Conservation (phyloP, 1,140 invertebrate genomes). For the Drosophila kohkoa region DNA sequence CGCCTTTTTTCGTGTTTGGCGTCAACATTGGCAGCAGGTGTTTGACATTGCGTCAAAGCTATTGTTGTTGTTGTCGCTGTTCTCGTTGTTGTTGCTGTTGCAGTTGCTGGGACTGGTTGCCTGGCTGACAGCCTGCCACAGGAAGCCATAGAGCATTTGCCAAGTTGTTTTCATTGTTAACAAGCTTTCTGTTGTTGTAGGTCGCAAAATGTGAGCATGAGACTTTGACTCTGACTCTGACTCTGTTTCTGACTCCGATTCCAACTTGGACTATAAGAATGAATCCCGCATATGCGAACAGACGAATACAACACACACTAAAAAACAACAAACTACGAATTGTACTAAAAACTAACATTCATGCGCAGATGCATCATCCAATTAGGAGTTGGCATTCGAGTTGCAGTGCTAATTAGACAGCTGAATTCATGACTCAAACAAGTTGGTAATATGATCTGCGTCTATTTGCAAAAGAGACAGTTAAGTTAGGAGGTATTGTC, state of each 20-base stretch:
- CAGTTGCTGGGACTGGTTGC: conserved; percentile 57
- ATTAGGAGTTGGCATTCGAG: conserved; percentile 33
- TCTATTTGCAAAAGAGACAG: neutral
- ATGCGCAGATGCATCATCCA: conserved; percentile 38
- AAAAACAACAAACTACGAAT: neutral
- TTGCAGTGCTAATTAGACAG: conserved; percentile 32
- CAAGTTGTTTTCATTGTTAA: conserved; percentile 82
- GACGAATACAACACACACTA: neutral
- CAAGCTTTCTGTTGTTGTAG: conserved; percentile 79
- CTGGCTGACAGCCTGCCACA: conserved; percentile 80
- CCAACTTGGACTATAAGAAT: conserved; percentile 11
- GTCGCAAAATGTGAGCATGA: conserved; percentile 51
- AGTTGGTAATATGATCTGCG: conserved; percentile 21
- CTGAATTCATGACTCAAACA: conserved; percentile 10
- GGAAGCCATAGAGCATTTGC: conserved; percentile 81
- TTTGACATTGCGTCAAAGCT: conserved; percentile 83
- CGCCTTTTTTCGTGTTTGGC: conserved; percentile 79
- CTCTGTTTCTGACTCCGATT: no score
- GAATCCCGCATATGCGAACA: conserved; percentile 16
- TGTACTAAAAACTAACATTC: conserved; percentile 19
- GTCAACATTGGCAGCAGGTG: conserved; percentile 82
- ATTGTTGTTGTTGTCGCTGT: conserved; percentile 50
- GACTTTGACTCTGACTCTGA: neutral
- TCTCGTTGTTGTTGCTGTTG: conserved; percentile 17
- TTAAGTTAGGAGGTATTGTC: neutral